Percentiles rank a stretch among this genome's conserved stretches.
Evolutionary conservation across 2,113 vertebrate species (phyloP).

Genomic region (Ursus arctos): DNA sequence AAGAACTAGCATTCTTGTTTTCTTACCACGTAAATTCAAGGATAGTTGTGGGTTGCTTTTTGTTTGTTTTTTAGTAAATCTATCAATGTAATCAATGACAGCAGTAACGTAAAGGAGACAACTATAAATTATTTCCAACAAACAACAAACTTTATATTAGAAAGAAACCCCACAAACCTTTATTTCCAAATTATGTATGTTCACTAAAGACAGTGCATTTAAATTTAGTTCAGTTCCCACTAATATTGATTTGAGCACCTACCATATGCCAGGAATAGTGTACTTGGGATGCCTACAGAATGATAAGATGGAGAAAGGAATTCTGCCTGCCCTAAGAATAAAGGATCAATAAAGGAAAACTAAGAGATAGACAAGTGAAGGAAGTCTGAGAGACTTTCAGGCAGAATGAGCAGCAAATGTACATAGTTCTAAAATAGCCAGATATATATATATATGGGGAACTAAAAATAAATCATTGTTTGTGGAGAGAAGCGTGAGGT

Average conservation of each 20-base stretch:
- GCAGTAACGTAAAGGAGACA: background rate
- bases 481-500: background rate
- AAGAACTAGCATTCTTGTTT: background rate
- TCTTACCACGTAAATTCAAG: background rate
- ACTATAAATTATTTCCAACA: background rate
- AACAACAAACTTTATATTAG: background rate
- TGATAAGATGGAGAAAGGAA: background rate
- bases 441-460: background rate
- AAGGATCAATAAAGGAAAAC: background rate
- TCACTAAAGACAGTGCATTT: background rate
- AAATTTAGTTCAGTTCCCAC: background rate
- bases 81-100: conserved; percentile 21
- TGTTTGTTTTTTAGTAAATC: background rate
- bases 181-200: background rate
- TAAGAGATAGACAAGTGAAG: background rate
- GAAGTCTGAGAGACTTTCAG: background rate
- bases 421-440: conserved; percentile 58
- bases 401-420: conserved; percentile 34
- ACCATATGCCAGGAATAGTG: background rate
- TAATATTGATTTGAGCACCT: background rate
- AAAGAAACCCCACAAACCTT: background rate
- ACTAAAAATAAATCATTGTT: conserved; percentile 67
- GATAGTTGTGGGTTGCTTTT: background rate
- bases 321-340: background rate
- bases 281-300: background rate